A percentile compares a stretch with the other conserved stretches of the same genome.
phyloP scores from a whole-genome alignment of 2,888 invertebrate species.

The Mythimna loreyi region DNA sequence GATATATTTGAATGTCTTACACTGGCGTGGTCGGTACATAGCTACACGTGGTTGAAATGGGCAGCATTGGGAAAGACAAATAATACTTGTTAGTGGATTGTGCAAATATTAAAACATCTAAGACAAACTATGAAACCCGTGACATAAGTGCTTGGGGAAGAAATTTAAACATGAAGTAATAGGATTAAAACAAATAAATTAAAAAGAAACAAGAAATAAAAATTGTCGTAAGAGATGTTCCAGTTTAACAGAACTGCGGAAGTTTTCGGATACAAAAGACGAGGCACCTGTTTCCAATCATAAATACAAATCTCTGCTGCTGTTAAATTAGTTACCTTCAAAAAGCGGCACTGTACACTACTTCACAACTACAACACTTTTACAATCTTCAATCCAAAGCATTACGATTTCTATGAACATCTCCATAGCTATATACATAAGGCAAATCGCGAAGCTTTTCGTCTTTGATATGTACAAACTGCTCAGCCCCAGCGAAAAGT shows the following conservation, averaged over 20 bases:
- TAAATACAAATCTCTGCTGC: constrained; percentile 47
- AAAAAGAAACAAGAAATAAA: constrained; percentile 61
- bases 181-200: constrained; percentile 56
- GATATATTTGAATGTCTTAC: constrained; percentile 87
- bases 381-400: constrained; percentile 62
- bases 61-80: constrained; percentile 87
- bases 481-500: constrained; percentile 78
- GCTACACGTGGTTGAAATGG: constrained; percentile 85
- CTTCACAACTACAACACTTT: constrained; percentile 65
- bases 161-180: constrained; percentile 59
- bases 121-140: constrained; percentile 52
- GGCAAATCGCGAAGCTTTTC: constrained; percentile 77
- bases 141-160: constrained; percentile 53
- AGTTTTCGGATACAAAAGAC: constrained; percentile 41
- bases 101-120: constrained; percentile 68
- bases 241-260: constrained; percentile 71
- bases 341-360: constrained; percentile 66
- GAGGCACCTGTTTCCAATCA: constrained; percentile 47
- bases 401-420: constrained; percentile 57
- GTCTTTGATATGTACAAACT: constrained; percentile 79
- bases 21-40: constrained; percentile 92
- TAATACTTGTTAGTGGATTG: constrained; percentile 78
- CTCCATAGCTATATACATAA: constrained; percentile 71
- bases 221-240: constrained; percentile 88
- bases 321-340: constrained; percentile 51